Evolutionary conservation across 2,113 vertebrate genomes (phyloP).

Genomic region (Globicephala melas): DNA sequence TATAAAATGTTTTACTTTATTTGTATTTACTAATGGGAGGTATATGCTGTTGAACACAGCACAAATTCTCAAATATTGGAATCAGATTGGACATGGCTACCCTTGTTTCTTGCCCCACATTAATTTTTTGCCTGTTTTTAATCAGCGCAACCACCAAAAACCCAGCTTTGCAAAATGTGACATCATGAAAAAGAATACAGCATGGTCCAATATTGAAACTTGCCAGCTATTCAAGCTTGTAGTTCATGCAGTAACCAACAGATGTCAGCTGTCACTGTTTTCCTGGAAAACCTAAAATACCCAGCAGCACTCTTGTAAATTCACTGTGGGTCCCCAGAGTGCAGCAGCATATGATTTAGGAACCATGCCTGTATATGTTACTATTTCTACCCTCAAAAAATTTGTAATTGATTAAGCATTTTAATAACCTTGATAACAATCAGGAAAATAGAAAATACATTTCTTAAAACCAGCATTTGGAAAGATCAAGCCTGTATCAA

Average conservation of each 20-base stretch:
- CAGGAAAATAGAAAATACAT: not conserved
- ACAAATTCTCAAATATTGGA: not conserved
- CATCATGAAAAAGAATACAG: not conserved
- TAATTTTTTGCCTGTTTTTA: not conserved
- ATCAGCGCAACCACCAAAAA: not conserved
- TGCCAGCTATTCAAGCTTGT: not conserved
- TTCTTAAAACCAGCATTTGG: not conserved
- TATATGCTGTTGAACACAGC: not conserved
- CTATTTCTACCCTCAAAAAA: not conserved
- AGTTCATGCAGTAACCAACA: not conserved
- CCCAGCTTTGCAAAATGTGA: not conserved
- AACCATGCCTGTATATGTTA: not conserved
- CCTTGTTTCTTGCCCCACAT: not conserved
- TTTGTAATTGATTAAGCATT: not conserved
- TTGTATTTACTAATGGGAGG: not conserved
- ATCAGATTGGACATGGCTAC: not conserved
- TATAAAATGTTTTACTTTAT: not conserved
- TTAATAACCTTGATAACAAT: not conserved
- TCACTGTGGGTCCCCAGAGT: not conserved
- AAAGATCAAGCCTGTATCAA: not conserved
- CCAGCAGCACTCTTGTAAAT: not conserved
- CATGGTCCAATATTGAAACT: not conserved
- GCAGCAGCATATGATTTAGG: fast-evolving
- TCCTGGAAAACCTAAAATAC: not conserved
- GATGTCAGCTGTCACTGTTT: not conserved